Conservation (phyloP, 2,113 vertebrate genomes). For the Manacus vitellinus region DNA sequence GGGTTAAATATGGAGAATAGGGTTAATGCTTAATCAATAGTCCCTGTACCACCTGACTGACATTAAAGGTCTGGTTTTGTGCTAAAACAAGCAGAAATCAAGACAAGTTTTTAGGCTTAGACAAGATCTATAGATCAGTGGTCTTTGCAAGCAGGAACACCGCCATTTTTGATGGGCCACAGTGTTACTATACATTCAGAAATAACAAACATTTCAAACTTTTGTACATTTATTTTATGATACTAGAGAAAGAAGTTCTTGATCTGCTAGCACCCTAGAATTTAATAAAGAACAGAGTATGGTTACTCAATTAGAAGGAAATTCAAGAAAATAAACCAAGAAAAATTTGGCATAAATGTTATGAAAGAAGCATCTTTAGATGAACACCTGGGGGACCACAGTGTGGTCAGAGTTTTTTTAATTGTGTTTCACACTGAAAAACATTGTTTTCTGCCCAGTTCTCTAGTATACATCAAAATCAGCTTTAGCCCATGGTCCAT, state of each 20-base stretch:
- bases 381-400: not conserved
- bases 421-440: not conserved
- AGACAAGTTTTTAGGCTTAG: not conserved
- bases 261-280: not conserved
- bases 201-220: not conserved
- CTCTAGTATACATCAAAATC: not conserved
- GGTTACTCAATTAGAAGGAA: not conserved
- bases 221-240: not conserved
- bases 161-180: not conserved
- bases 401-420: not conserved
- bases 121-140: not conserved
- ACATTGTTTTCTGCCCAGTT: not conserved
- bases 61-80: not conserved
- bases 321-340: not conserved
- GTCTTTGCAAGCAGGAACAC: not conserved
- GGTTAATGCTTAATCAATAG: not conserved
- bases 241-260: not conserved
- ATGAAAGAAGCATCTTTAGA: not conserved
- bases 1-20: not conserved
- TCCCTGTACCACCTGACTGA: not conserved
- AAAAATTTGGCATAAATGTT: not conserved
- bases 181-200: not conserved
- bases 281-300: not conserved
- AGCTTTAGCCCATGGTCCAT: not conserved
- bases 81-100: not conserved